A percentile compares a stretch with the other conserved stretches of the same genome.
phyloP scores from a whole-genome alignment of 2,113 vertebrate species.

The Dasyornis broadbenti region DNA sequence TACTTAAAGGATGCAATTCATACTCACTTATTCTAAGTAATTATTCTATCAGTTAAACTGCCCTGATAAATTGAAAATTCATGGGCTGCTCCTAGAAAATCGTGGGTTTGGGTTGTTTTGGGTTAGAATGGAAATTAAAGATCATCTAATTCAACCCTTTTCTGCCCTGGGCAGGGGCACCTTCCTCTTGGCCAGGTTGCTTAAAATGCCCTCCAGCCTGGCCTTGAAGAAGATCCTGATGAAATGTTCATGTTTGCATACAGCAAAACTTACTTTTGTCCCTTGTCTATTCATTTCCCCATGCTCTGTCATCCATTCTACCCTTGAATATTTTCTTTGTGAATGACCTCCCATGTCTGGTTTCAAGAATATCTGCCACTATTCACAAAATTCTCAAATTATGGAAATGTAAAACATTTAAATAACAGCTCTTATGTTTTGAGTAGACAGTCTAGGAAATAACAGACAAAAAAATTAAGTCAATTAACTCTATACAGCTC shows the following conservation, averaged over 20 bases:
- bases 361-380: neutral
- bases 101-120: neutral
- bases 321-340: neutral
- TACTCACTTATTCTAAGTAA: neutral
- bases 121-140: neutral
- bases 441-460: neutral
- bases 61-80: neutral
- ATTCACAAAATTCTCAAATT: neutral
- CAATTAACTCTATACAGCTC: neutral
- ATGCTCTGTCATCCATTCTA: neutral
- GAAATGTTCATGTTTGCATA: neutral
- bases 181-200: neutral
- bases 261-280: neutral
- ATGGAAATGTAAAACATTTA: neutral
- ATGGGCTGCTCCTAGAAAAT: neutral
- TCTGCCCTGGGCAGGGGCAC: neutral
- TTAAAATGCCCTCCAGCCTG: neutral
- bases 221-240: neutral
- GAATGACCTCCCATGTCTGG: neutral
- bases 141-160: neutral
- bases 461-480: neutral
- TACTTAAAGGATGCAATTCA: neutral
- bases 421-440: neutral
- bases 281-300: neutral
- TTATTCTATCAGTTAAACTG: neutral